Base-by-base conservation (phyloP, 2,797 vertebrate genomes). In the Phoeniculus purpureus region DNA sequence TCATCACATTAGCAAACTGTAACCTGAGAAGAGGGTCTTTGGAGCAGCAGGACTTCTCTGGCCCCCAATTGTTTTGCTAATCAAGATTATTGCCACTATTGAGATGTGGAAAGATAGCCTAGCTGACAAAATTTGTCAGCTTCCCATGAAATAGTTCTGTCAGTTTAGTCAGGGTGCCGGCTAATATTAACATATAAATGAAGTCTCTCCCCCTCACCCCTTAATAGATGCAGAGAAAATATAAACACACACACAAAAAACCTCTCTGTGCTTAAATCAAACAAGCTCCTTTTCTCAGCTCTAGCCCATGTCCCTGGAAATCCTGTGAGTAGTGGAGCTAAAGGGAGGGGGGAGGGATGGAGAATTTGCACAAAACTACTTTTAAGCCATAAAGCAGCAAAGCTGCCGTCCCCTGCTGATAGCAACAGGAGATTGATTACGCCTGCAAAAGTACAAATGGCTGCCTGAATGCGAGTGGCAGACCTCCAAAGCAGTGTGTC, bases 351-450 rank as follows among this genome's bases (percentile, higher is more conserved):
- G 89, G 71, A 83, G 94, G 94, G 93, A 86, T 92, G 85, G 22
- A 89, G 94, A 96, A 94, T 97, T 97, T 97, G 96, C 95, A 97
- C 97, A 97, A 97, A 97, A 95, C 95, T 90, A 95, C 95, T 97
- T 97, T 97, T 97, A 98, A 97, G 96, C 97, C 97, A 86, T 93
- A 96, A 97, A 98, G 98, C 97, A 94, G 92, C 96, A 97, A 98
- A 98, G 97, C 98, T 97, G 97, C 96, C 86, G 97, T 96, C 97
- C 97, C 98, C 98, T 66, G 97, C 98, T 98, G 98, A 98, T 98
- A 98, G 97, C 98, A 98, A 98, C 98, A 98, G 98, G 98, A 97
- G 96, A 98, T 98, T 97, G 98, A 98, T 98, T 98, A 97, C 97
- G 97, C 98, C 98, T 96, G 97, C 96, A 98, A 98, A 97, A 97